Evolutionary conservation across 2,113 vertebrate species (phyloP).

Genomic region (Vimba vimba): DNA sequence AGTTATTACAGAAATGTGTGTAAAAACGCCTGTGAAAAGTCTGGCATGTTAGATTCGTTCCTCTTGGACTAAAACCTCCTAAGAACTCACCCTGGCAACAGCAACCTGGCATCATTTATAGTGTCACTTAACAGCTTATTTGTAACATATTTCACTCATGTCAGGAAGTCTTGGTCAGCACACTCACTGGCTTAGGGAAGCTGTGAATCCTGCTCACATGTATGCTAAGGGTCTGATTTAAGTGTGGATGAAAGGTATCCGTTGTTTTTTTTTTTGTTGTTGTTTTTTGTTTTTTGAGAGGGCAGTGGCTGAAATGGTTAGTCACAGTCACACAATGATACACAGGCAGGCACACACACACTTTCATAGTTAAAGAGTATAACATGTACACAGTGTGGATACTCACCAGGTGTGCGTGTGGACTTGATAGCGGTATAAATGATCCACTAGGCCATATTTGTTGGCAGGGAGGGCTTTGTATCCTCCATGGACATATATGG

Average conservation of each 20-base stretch:
- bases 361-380: not conserved
- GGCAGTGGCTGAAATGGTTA: not conserved
- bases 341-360: not conserved
- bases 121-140: conserved; percentile 12
- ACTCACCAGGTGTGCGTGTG: conserved; percentile 84
- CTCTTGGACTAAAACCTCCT: conserved; percentile 11
- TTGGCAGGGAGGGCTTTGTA: conserved; percentile 89
- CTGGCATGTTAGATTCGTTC: not conserved
- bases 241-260: not conserved
- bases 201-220: not conserved
- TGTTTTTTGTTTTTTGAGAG: not conserved
- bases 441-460: conserved; percentile 89
- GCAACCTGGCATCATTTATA: conserved; percentile 8
- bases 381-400: not conserved
- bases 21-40: not conserved
- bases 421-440: conserved; percentile 86
- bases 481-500: conserved; percentile 87
- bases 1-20: not conserved
- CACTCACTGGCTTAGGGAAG: not conserved
- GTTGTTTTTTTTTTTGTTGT: too few species aligned
- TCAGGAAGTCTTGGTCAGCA: not conserved
- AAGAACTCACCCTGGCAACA: conserved; percentile 3
- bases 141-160: conserved; percentile 9
- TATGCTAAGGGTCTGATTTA: not conserved
- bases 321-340: not conserved